These are phyloP conservation scores for Urechis unicinctus DNA, from an alignment of 2,888 invertebrate species.

Conservation along the genomic window DNA sequence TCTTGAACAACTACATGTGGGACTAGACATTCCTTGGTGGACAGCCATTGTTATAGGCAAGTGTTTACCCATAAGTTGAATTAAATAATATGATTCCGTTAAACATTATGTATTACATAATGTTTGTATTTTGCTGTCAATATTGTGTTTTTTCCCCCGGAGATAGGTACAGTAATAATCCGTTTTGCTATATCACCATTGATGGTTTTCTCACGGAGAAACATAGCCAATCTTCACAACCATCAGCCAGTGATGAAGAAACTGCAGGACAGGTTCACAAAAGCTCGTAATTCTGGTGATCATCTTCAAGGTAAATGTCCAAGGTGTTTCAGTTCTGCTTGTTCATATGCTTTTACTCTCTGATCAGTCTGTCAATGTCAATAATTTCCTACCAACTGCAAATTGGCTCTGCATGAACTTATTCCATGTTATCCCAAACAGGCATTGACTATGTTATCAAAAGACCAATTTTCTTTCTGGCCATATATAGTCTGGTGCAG, in stretches of 20 bases:
- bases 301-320: constrained; percentile 59
- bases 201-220: constrained; percentile 74
- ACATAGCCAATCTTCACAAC: constrained; percentile 74
- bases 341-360: background rate
- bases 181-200: constrained; percentile 76
- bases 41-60: constrained; percentile 69
- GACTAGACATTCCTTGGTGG: constrained; percentile 88
- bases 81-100: too few relatives aligned
- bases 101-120: too few relatives aligned
- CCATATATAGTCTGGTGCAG: too few relatives aligned
- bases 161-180: constrained; percentile 73
- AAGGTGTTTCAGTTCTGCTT: background rate
- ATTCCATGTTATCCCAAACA: too few relatives aligned
- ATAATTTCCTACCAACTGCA: background rate
- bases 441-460: too few relatives aligned
- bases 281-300: constrained; percentile 80
- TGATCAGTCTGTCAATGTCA: background rate
- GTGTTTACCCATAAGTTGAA: constrained; percentile 6
- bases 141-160: too few relatives aligned
- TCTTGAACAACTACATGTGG: constrained; percentile 76
- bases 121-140: background rate
- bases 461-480: too few relatives aligned
- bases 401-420: too few relatives aligned
- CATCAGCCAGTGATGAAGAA: constrained; percentile 77
- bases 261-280: constrained; percentile 76